Base-by-base conservation (phyloP, 2,113 vertebrate genomes). In the Turnix velox region DNA sequence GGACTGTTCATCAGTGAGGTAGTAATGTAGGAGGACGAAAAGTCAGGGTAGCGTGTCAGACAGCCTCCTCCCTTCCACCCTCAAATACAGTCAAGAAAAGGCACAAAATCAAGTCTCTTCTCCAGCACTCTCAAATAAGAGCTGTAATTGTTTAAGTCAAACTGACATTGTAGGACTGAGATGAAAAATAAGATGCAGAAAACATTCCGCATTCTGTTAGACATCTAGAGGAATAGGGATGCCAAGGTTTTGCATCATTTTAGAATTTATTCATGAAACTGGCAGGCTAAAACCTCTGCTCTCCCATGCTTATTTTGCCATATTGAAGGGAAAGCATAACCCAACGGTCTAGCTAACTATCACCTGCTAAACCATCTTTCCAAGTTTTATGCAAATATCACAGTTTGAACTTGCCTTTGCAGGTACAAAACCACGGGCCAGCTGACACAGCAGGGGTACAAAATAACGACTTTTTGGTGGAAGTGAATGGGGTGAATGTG, bases 1-100 rank as follows among this genome's bases (percentile, higher is more conserved):
- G 98, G 98, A 75, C 97, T 98, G 31, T 98, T 98, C 94, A 96
- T 99, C 94, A 98, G 92, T 88, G 97, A 99, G 97, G 99, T 99
- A 98, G 39, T 84, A 72, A 71, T 5, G 9, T 40, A 89, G 51
- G 9, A 89, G 18, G 43, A 30, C 39, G 33, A 61, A 54, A 63
- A 54, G 23, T 37, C 52, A n/a, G 7, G 45, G 10, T 7, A 84
- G 52, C 23, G 35, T 69, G 12, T 4, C 4, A 3, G 45, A 37
- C 54, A 82, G 61, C 9, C 22, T 81, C n/a, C 31, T 80, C 27
- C 40, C 27, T 62, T 67, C 61, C 3, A 1, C 24, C 46, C 59
- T 75, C 45, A 88, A 83, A 63, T 3, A 27, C 22, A 71, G 42
- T 27, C 30, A n/a, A 80, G 58, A 83, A 57, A 85, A 73, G 17